Conservation (phyloP, 2,888 invertebrate species). For the Arenicola marina region DNA sequence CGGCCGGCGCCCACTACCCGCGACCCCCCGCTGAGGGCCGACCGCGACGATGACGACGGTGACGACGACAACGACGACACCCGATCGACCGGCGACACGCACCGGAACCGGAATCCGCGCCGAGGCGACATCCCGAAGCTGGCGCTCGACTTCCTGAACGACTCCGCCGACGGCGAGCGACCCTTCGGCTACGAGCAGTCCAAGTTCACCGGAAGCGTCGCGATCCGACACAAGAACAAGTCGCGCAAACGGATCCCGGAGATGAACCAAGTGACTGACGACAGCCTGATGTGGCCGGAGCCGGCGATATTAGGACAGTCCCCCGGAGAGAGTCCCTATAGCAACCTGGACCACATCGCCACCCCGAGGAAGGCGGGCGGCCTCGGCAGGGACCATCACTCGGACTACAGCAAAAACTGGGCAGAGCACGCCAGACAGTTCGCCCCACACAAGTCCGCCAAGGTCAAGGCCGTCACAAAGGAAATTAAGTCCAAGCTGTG, state of each 20-base stretch:
- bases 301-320: too few relatives aligned
- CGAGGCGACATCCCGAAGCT: neutral
- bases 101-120: neutral
- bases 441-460: too few relatives aligned
- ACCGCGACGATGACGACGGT: neutral
- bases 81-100: neutral
- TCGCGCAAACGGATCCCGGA: neutral
- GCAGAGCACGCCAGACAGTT: too few relatives aligned
- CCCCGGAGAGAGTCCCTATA: too few relatives aligned
- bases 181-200: neutral
- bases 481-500: conserved; percentile 5
- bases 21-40: too few relatives aligned
- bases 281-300: too few relatives aligned
- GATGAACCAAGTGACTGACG: neutral
- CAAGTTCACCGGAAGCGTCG: neutral
- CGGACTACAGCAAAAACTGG: conserved; percentile 5
- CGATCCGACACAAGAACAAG: neutral
- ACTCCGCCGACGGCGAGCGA: neutral
- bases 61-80: neutral
- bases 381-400: too few relatives aligned
- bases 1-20: neutral
- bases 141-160: neutral
- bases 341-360: too few relatives aligned
- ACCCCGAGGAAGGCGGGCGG: too few relatives aligned
- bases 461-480: too few relatives aligned